phyloP scores from a whole-genome alignment of 1,140 invertebrate species.

The Drosophila busckii region DNA sequence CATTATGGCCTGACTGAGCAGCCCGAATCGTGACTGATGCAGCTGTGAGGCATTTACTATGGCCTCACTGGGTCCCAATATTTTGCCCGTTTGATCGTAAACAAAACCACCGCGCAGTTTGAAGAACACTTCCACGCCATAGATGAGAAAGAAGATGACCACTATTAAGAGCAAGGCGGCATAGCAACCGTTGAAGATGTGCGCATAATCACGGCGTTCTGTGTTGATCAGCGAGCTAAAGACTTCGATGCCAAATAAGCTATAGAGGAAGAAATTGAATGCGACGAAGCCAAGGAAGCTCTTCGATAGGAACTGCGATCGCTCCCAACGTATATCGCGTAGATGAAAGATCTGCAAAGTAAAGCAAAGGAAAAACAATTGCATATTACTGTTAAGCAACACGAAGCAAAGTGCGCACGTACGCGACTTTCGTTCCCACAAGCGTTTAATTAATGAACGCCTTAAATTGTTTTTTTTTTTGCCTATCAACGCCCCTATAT shows the following conservation, averaged over 20 bases:
- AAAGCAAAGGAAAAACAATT: slow-evolving; percentile 4
- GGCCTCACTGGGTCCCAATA: slow-evolving; percentile 67
- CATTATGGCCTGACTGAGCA: slow-evolving; percentile 92
- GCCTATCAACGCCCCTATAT: slow-evolving; percentile 12
- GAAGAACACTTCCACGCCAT: slow-evolving; percentile 96
- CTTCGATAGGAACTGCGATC: slow-evolving; percentile 94
- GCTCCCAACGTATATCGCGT: slow-evolving; percentile 90
- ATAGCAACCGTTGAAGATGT: slow-evolving; percentile 95
- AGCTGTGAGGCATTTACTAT: slow-evolving; percentile 92
- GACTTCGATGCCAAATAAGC: slow-evolving; percentile 90
- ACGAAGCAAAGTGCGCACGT: slow-evolving; percentile 18
- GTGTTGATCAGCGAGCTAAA: slow-evolving; percentile 69
- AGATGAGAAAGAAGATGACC: slow-evolving; percentile 95
- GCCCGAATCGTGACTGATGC: slow-evolving; percentile 92
- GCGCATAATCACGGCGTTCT: slow-evolving; percentile 78
- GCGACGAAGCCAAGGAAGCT: slow-evolving; percentile 94
- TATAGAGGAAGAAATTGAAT: slow-evolving; percentile 94
- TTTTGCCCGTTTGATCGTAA: slow-evolving; percentile 71
- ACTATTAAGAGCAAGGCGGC: slow-evolving; percentile 93
- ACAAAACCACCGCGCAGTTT: slow-evolving; percentile 86
- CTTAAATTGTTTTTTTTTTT: slow-evolving; percentile 27
- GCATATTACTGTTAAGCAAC: background rate
- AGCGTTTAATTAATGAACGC: slow-evolving; percentile 36
- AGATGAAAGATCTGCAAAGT: slow-evolving; percentile 90
- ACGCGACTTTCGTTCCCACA: slow-evolving; percentile 16